A percentile compares a stretch with the other conserved stretches of the same genome.
These are phyloP conservation scores for Paraplagusia blochii DNA, from an alignment of 2,113 vertebrate genomes.

Conservation along the genomic window DNA sequence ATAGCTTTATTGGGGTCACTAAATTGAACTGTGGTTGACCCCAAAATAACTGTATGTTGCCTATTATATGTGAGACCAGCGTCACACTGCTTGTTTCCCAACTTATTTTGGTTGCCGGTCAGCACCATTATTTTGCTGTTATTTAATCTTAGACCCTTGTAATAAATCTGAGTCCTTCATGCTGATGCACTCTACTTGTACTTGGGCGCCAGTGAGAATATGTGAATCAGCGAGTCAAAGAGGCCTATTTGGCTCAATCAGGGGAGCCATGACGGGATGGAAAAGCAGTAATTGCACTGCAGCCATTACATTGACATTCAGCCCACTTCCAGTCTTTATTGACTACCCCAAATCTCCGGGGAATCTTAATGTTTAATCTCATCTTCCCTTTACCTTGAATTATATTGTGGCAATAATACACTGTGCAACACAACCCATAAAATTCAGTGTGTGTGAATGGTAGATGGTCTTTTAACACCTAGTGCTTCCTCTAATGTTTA, in stretches of 20 bases:
- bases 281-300: constrained; percentile 33
- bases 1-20: constrained; percentile 36
- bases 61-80: constrained; percentile 26
- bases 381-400: constrained; percentile 1
- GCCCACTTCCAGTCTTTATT: constrained; percentile 10
- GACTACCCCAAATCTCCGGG: constrained; percentile 3
- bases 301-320: constrained; percentile 30
- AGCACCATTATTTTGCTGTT: constrained; percentile 45
- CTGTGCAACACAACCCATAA: neutral
- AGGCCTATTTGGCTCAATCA: constrained; percentile 33
- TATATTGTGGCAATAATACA: neutral
- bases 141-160: constrained; percentile 42
- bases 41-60: constrained; percentile 44
- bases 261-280: constrained; percentile 3
- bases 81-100: constrained; percentile 13
- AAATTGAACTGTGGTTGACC: constrained; percentile 60
- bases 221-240: constrained; percentile 26
- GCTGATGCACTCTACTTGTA: constrained; percentile 14
- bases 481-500: no score
- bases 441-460: neutral
- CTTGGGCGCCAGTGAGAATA: constrained; percentile 25
- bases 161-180: constrained; percentile 44
- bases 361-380: constrained; percentile 16
- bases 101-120: constrained; percentile 32
- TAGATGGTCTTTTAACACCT: neutral